These are phyloP conservation scores for Cryptus armator DNA, from an alignment of 2,888 invertebrate species.

Conservation along the genomic window DNA sequence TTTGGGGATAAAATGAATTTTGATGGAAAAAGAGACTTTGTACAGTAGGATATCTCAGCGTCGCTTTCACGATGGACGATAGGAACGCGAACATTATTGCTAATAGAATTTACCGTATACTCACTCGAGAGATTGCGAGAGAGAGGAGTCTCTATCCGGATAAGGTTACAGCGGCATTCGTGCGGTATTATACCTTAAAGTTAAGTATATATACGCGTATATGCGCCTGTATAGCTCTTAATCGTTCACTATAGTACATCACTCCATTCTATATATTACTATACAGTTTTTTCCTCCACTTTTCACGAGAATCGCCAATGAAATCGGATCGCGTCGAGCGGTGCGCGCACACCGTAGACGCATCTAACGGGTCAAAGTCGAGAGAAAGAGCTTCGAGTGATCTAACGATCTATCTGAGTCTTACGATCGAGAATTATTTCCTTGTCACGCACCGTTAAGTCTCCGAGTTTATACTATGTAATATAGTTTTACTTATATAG, in stretches of 20 bases:
- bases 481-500: background rate
- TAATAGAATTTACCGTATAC: constrained; percentile 60
- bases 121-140: constrained; percentile 9
- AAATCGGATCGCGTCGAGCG: constrained; percentile 61
- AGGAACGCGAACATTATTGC: constrained; percentile 56
- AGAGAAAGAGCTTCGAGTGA: constrained; percentile 57
- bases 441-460: constrained; percentile 72
- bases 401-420: constrained; percentile 71
- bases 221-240: constrained; percentile 39
- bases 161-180: constrained; percentile 53
- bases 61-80: constrained; percentile 20
- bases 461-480: constrained; percentile 52
- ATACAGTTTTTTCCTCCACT: constrained; percentile 28
- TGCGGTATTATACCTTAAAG: constrained; percentile 23
- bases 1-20: constrained; percentile 45
- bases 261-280: constrained; percentile 20
- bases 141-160: constrained; percentile 49
- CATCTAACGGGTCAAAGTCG: constrained; percentile 61
- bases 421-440: constrained; percentile 70
- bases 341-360: constrained; percentile 32
- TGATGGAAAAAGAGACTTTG: constrained; percentile 6
- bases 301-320: constrained; percentile 64
- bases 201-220: constrained; percentile 35
- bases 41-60: constrained; percentile 2
- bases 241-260: constrained; percentile 45